Conservation (phyloP, 2,797 vertebrate genomes). For the Eidolon dupreanum region DNA sequence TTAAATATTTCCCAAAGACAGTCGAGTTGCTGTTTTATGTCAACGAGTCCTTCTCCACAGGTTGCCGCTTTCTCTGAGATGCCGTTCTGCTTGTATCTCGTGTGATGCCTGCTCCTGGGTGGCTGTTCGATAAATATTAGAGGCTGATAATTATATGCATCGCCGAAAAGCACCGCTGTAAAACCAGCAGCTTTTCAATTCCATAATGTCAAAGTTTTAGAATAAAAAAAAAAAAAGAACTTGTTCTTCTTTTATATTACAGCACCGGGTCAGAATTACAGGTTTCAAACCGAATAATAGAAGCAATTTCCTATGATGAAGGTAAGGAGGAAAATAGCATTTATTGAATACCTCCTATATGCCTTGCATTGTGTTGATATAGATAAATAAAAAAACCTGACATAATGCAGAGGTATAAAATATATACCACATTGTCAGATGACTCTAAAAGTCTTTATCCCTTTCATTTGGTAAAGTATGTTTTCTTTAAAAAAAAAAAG, state of each 20-base stretch:
- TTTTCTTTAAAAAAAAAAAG: background rate
- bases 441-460: background rate
- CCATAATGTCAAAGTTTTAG: background rate
- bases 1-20: background rate
- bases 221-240: background rate
- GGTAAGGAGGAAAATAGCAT: background rate
- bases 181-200: background rate
- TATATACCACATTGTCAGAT: accelerated
- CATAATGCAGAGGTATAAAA: background rate
- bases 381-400: background rate
- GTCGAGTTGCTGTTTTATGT: background rate
- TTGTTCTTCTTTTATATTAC: conserved; percentile 11
- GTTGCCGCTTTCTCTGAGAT: background rate
- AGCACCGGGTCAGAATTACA: background rate
- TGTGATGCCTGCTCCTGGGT: background rate
- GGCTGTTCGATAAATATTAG: background rate
- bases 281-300: background rate
- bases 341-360: background rate
- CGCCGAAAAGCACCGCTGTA: background rate
- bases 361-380: background rate
- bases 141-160: background rate
- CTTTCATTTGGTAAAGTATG: background rate
- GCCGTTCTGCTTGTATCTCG: background rate
- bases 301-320: background rate
- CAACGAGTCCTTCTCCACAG: background rate